Evolutionary conservation across 2,888 invertebrate species (phyloP).

Genomic region (Thecocarcelia acutangulata): DNA sequence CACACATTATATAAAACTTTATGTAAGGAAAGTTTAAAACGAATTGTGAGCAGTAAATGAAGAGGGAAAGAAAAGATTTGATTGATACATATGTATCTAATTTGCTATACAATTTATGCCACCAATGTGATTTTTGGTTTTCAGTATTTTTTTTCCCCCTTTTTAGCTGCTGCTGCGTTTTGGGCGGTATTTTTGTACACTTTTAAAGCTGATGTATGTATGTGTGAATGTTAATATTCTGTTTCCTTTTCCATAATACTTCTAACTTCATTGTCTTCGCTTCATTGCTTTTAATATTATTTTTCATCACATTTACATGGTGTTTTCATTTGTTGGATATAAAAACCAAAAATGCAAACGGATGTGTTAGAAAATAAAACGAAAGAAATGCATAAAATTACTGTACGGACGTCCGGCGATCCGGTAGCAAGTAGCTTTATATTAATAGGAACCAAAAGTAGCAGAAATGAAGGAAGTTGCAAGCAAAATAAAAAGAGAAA

Average conservation of each 20-base stretch:
- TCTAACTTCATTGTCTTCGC: conserved; percentile 42
- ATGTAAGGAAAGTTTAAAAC: no score
- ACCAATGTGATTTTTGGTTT: no score
- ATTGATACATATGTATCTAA: no score
- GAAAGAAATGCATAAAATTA: conserved; percentile 68
- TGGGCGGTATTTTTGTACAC: neutral
- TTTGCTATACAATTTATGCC: no score
- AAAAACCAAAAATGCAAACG: conserved; percentile 59
- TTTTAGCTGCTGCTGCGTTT: no score
- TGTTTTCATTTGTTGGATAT: conserved; percentile 42
- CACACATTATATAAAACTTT: no score
- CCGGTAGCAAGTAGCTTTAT: conserved; percentile 67
- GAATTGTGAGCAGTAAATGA: no score
- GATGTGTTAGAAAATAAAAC: conserved; percentile 66
- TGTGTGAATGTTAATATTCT: conserved; percentile 10
- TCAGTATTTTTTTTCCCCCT: no score
- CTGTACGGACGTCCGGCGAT: conserved; percentile 68
- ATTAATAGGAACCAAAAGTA: conserved; percentile 59
- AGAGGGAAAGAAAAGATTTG: no score
- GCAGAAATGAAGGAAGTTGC: conserved; percentile 56
- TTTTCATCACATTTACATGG: conserved; percentile 53
- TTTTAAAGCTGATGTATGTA: neutral
- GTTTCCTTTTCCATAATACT: conserved; percentile 1
- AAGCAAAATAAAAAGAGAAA: conserved; percentile 40
- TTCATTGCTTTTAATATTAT: conserved; percentile 47